phyloP scores from a whole-genome alignment of 2,888 invertebrate species.

The Tanaodytes sp. region DNA sequence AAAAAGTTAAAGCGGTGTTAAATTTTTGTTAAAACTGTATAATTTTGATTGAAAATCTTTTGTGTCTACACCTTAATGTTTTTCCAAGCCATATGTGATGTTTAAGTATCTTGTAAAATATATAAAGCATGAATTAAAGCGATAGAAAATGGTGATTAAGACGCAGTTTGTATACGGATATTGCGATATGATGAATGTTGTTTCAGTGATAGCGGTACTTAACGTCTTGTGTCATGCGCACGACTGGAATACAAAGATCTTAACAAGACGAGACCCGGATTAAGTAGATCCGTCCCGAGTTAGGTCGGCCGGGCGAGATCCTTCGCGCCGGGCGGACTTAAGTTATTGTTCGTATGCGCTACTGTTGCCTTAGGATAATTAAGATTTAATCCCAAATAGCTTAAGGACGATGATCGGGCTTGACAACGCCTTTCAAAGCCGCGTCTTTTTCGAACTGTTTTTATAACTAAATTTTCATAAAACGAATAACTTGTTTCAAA shows the following conservation, averaged over 20 bases:
- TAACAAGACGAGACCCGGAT: slow-evolving; percentile 65
- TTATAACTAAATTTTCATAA: too few species aligned
- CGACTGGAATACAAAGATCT: slow-evolving; percentile 60
- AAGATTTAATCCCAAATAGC: slow-evolving; percentile 64
- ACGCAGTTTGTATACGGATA: slow-evolving; percentile 53
- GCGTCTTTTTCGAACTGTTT: slow-evolving; percentile 18
- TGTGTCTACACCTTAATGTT: too few species aligned
- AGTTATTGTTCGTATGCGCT: slow-evolving; percentile 66
- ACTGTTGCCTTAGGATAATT: slow-evolving; percentile 69
- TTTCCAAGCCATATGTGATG: too few species aligned
- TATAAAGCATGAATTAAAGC: slow-evolving; percentile 8
- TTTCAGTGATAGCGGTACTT: slow-evolving; percentile 56
- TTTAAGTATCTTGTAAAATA: too few species aligned
- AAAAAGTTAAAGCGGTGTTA: too few species aligned
- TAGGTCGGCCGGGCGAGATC: slow-evolving; percentile 65
- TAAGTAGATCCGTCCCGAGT: slow-evolving; percentile 66
- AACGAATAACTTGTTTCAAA: too few species aligned
- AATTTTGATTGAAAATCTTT: too few species aligned
- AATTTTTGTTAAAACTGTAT: too few species aligned
- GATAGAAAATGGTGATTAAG: slow-evolving; percentile 51
- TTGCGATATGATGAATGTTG: slow-evolving; percentile 54
- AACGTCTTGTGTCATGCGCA: slow-evolving; percentile 58
- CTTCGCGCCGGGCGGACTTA: slow-evolving; percentile 62
- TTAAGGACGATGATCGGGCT: slow-evolving; percentile 61
- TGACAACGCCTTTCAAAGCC: slow-evolving; percentile 45